Percentiles rank a stretch among this genome's conserved stretches.
Evolutionary conservation across 2,888 invertebrate species (phyloP).

Genomic region (Entomobrya multifasciata): DNA sequence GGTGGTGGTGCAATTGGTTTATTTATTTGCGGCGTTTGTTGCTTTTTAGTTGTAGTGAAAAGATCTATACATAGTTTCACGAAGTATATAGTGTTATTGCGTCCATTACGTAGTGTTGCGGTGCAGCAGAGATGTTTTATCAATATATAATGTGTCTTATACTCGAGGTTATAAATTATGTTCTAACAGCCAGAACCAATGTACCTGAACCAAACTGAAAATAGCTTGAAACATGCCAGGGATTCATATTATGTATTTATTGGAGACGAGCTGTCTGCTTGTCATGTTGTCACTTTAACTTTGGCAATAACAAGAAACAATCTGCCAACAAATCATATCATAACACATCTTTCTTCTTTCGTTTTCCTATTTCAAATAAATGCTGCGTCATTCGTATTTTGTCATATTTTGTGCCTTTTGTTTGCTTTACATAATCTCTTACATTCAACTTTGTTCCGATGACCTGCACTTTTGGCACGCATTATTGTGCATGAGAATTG

Average conservation of each 20-base stretch:
- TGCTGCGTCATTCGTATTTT: constrained; percentile 33
- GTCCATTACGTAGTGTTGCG: too few species aligned
- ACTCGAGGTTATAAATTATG: too few species aligned
- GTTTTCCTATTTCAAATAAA: not conserved
- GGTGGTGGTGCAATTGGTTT: too few species aligned
- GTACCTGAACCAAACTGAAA: too few species aligned
- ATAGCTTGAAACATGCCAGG: not conserved
- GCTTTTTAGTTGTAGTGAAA: too few species aligned
- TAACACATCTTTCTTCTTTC: constrained; percentile 24
- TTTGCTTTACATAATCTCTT: not conserved
- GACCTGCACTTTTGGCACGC: constrained; percentile 38
- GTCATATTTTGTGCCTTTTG: too few species aligned
- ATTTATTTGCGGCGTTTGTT: too few species aligned
- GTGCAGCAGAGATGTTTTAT: too few species aligned
- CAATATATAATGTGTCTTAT: too few species aligned
- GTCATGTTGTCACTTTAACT: constrained; percentile 62
- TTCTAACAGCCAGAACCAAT: too few species aligned
- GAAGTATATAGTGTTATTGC: too few species aligned
- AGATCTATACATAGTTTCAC: too few species aligned
- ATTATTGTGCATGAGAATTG: not conserved
- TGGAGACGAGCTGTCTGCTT: constrained; percentile 51
- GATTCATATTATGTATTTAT: constrained; percentile 11
- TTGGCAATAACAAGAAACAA: constrained; percentile 41
- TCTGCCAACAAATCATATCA: constrained; percentile 56
- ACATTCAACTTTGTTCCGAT: constrained; percentile 36